A percentile compares a stretch with the other conserved stretches of the same genome.
Evolutionary conservation across 2,797 vertebrate genomes (phyloP).

Genomic region (Somateria mollissima): DNA sequence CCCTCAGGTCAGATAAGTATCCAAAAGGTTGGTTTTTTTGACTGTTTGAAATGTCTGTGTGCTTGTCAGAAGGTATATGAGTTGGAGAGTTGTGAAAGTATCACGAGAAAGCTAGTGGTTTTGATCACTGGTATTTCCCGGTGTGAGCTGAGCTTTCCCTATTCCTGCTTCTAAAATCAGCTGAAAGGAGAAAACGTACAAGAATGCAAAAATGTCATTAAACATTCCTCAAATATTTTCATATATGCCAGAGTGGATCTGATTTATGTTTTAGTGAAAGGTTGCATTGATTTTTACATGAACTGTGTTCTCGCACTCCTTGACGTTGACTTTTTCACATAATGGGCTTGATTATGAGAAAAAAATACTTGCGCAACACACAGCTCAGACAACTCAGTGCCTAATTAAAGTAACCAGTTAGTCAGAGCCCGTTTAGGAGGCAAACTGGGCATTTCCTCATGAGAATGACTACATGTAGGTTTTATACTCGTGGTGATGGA

Average conservation of each 20-base stretch:
- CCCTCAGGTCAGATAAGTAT: not conserved
- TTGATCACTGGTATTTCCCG: not conserved
- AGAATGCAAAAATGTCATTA: conserved; percentile 48
- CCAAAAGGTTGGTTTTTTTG: not conserved
- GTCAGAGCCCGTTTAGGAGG: not conserved
- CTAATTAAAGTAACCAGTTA: not conserved
- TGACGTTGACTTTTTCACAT: conserved; percentile 11
- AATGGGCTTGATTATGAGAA: not conserved
- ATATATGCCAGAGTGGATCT: not conserved
- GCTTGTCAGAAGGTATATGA: not conserved
- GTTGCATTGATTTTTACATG: conserved; percentile 41
- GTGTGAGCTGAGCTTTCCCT: not conserved
- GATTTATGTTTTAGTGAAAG: conserved; percentile 47
- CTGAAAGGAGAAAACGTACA: not conserved
- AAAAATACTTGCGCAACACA: not conserved
- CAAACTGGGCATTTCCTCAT: not conserved
- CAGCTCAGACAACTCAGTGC: not conserved
- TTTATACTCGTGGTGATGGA: not conserved
- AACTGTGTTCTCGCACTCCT: not conserved
- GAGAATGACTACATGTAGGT: not conserved
- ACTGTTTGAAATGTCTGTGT: not conserved
- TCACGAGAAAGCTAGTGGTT: not conserved
- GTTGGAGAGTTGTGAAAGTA: not conserved
- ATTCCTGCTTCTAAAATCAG: conserved; percentile 27
- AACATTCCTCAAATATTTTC: conserved; percentile 56